Conservation (phyloP, 2,888 invertebrate genomes). For the Monopis laevigella region DNA sequence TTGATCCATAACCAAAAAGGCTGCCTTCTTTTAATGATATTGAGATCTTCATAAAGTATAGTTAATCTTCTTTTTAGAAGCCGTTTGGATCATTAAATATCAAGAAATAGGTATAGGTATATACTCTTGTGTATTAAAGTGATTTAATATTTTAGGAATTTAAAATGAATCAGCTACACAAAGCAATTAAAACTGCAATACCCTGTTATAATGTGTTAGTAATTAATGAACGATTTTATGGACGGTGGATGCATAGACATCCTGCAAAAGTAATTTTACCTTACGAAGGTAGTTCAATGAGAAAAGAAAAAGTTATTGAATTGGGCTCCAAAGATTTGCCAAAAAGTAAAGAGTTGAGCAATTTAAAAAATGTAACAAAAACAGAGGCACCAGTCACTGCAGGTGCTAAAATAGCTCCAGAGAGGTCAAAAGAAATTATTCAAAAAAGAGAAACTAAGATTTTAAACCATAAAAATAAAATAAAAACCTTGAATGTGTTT, state of each 20-base stretch:
- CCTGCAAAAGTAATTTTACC: slow-evolving; percentile 62
- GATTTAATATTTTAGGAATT: neutral
- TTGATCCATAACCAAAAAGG: no score
- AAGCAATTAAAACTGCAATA: neutral
- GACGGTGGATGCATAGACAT: slow-evolving; percentile 61
- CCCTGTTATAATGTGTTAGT: neutral
- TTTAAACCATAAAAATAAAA: slow-evolving; percentile 38
- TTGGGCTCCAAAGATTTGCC: slow-evolving; percentile 29
- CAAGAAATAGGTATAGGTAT: no score
- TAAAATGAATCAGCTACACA: slow-evolving; percentile 3
- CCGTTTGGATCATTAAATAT: no score
- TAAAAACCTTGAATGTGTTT: slow-evolving; percentile 53
- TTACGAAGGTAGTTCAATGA: slow-evolving; percentile 39
- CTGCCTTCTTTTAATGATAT: no score
- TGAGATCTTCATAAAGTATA: no score
- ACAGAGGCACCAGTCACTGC: neutral
- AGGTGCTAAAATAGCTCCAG: slow-evolving; percentile 17
- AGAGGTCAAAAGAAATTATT: slow-evolving; percentile 33
- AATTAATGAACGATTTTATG: slow-evolving; percentile 30
- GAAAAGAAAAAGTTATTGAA: slow-evolving; percentile 48
- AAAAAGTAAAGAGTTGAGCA: slow-evolving; percentile 23
- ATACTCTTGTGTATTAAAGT: neutral
- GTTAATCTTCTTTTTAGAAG: no score
- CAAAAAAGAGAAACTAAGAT: slow-evolving; percentile 34
- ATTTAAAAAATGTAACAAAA: slow-evolving; percentile 7